A percentile compares a stretch with the other conserved stretches of the same genome.
Evolutionary conservation across 1,140 invertebrate species (phyloP).

Genomic region (Acyrthosiphon pisum): DNA sequence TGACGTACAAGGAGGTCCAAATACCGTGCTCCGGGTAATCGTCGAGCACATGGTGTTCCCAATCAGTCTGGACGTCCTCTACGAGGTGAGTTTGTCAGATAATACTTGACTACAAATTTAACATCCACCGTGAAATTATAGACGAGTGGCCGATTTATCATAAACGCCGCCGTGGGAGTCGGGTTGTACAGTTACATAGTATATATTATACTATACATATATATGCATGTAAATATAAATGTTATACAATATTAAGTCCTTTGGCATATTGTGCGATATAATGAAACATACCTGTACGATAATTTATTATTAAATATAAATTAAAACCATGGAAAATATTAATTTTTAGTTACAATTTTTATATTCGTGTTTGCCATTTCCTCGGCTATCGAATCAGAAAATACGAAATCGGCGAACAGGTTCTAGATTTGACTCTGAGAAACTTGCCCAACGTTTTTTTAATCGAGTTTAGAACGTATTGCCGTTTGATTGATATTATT

Average conservation of each 20-base stretch:
- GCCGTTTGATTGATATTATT: not conserved
- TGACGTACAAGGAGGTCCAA: conserved; percentile 87
- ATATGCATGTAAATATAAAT: too few species aligned
- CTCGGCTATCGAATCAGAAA: too few species aligned
- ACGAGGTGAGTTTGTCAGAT: conserved; percentile 71
- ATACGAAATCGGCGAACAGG: too few species aligned
- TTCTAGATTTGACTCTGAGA: not conserved
- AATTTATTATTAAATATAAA: not conserved
- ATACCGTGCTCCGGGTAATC: conserved; percentile 96
- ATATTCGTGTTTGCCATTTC: too few species aligned
- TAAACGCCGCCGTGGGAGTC: not conserved
- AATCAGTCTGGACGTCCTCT: conserved; percentile 94
- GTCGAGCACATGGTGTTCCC: conserved; percentile 98
- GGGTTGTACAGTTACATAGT: not conserved
- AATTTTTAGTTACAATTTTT: too few species aligned
- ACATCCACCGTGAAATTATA: not conserved
- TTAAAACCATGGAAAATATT: too few species aligned
- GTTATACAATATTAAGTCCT: too few species aligned
- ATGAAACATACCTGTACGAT: too few species aligned
- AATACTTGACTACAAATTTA: not conserved
- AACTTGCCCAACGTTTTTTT: not conserved
- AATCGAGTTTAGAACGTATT: not conserved
- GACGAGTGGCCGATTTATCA: not conserved
- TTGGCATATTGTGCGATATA: too few species aligned
- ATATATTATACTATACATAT: too few species aligned